Percentiles rank a stretch among this genome's conserved stretches.
Conservation (phyloP, 2,888 invertebrate species). For the Drosophila multiciliata region DNA sequence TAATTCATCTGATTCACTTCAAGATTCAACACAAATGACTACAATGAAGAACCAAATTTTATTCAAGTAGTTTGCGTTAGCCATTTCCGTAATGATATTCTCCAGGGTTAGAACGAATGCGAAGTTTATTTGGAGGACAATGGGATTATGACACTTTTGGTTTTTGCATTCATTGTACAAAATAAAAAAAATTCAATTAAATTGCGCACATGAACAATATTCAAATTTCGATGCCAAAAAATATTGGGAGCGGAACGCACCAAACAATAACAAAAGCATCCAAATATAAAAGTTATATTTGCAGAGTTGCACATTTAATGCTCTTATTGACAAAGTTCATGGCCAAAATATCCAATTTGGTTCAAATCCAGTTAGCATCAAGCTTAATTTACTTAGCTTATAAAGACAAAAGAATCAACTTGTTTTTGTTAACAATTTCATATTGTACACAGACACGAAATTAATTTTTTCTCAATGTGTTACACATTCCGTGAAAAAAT, state of each 20-base stretch:
- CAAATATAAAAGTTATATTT: conserved; percentile 6
- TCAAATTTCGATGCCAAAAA: conserved; percentile 51
- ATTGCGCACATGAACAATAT: conserved; percentile 62
- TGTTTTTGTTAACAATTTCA: neutral
- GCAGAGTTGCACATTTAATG: neutral
- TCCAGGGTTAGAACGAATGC: neutral
- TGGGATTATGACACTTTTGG: conserved; percentile 69
- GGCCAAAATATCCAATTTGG: neutral
- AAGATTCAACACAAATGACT: conserved; percentile 21
- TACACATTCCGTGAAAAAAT: neutral
- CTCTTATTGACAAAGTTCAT: neutral
- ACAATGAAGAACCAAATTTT: conserved; percentile 23
- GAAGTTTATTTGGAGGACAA: conserved; percentile 22
- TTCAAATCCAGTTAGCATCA: neutral
- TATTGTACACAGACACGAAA: neutral
- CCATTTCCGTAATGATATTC: neutral
- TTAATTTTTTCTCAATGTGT: neutral
- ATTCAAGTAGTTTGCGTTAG: conserved; percentile 3
- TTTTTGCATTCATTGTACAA: conserved; percentile 68
- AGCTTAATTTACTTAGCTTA: neutral
- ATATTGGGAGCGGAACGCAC: conserved; percentile 69
- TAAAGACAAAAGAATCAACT: neutral
- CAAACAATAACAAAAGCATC: conserved; percentile 37
- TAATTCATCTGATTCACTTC: conserved; percentile 21
- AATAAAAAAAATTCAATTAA: conserved; percentile 80